Evolutionary conservation across 1,140 invertebrate species (phyloP).

Genomic region (Lasaia peninsularis): DNA sequence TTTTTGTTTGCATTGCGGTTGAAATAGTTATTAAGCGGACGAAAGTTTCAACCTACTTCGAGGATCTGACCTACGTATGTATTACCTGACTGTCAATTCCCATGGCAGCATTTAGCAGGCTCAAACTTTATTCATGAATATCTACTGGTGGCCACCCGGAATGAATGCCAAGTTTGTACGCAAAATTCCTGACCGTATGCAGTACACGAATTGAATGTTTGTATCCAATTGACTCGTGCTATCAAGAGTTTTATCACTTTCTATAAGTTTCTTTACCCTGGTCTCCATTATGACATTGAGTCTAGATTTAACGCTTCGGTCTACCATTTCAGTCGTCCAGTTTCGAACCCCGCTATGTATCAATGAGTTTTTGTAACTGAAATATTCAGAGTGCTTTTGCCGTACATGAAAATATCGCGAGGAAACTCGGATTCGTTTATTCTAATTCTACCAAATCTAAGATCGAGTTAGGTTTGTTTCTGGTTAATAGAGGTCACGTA

Average conservation of each 20-base stretch:
- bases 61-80: slow-evolving; percentile 45
- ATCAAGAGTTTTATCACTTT: slow-evolving; percentile 20
- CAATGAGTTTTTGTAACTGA: too few relatives aligned
- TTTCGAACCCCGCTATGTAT: too few relatives aligned
- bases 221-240: slow-evolving; percentile 43
- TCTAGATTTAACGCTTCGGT: too few relatives aligned
- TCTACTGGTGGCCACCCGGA: slow-evolving; percentile 40
- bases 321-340: too few relatives aligned
- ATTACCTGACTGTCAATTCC: slow-evolving; percentile 55
- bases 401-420: too few relatives aligned
- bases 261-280: neutral
- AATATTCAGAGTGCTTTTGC: too few relatives aligned
- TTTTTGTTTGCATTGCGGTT: slow-evolving; percentile 67
- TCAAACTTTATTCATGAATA: slow-evolving; percentile 55
- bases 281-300: too few relatives aligned
- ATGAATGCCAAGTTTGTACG: slow-evolving; percentile 64
- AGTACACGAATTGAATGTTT: slow-evolving; percentile 50
- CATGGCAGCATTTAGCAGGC: slow-evolving; percentile 47
- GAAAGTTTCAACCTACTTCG: slow-evolving; percentile 68
- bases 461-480: too few relatives aligned
- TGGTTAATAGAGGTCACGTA: too few relatives aligned
- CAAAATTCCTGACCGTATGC: slow-evolving; percentile 39
- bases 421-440: too few relatives aligned
- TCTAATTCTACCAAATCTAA: too few relatives aligned
- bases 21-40: slow-evolving; percentile 46